Percentiles rank a stretch among this genome's conserved stretches.
These are phyloP conservation scores for Sarcophaga subvicina DNA, from an alignment of 2,888 invertebrate genomes.

Conservation along the genomic window DNA sequence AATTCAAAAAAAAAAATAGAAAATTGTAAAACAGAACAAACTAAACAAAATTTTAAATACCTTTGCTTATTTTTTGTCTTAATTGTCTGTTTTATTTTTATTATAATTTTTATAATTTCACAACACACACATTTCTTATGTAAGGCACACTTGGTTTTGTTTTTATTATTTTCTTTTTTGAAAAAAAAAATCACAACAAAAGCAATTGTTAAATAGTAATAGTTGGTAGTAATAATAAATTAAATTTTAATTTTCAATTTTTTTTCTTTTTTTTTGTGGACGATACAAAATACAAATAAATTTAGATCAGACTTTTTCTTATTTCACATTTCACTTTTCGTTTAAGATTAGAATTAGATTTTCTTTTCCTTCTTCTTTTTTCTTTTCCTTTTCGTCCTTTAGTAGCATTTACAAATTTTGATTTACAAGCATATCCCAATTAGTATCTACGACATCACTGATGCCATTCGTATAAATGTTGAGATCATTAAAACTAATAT, in stretches of 20 bases:
- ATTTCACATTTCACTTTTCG: neutral
- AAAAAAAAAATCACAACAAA: conserved; percentile 10
- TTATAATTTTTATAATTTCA: conserved; percentile 7
- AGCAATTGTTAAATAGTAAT: neutral
- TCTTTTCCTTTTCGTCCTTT: conserved; percentile 13
- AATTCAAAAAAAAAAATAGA: conserved; percentile 16
- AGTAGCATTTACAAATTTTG: conserved; percentile 24
- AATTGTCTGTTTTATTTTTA: too few species aligned
- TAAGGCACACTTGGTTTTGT: conserved; percentile 30
- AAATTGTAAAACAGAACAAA: neutral
- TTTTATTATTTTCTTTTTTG: conserved; percentile 18
- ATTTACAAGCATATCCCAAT: conserved; percentile 60
- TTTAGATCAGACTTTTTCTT: conserved; percentile 63
- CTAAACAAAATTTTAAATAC: conserved; percentile 59
- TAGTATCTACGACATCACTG: conserved; percentile 39
- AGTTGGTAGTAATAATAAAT: conserved; percentile 13
- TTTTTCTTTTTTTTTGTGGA: conserved; percentile 28
- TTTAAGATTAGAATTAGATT: conserved; percentile 4
- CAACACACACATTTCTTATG: conserved; percentile 8
- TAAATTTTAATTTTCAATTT: conserved; percentile 9
- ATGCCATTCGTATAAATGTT: conserved; percentile 61
- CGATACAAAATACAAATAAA: conserved; percentile 13
- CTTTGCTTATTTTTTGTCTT: conserved; percentile 34
- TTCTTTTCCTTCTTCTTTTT: conserved; percentile 37
- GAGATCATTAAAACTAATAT: conserved; percentile 60